Conservation (phyloP, 1,140 invertebrate genomes). For the Cydia fagiglandana region DNA sequence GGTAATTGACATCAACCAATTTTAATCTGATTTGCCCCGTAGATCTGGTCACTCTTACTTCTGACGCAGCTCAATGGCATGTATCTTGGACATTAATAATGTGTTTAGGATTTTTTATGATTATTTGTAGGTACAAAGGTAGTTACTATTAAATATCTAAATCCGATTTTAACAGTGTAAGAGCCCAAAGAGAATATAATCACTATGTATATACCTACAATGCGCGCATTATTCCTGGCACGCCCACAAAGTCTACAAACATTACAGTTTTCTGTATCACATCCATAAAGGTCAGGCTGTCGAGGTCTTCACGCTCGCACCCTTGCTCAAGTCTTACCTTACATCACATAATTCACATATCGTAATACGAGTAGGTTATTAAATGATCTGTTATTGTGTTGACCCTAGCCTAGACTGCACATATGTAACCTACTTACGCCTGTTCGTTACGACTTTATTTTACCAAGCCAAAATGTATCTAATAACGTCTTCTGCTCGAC, state of each 20-base stretch:
- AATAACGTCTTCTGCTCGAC: background rate
- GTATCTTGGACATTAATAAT: too few relatives aligned
- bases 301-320: background rate
- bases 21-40: too few relatives aligned
- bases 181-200: too few relatives aligned
- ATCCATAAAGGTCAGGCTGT: background rate
- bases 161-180: too few relatives aligned
- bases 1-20: too few relatives aligned
- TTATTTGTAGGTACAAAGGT: too few relatives aligned
- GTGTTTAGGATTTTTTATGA: too few relatives aligned
- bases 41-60: too few relatives aligned
- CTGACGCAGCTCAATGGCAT: too few relatives aligned
- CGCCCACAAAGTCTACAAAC: background rate
- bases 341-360: background rate
- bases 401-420: conserved; percentile 9
- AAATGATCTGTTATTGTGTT: background rate
- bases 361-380: background rate
- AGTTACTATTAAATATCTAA: too few relatives aligned
- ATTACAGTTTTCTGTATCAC: background rate
- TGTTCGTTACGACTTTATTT: background rate
- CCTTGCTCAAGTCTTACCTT: background rate
- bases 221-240: background rate
- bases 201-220: too few relatives aligned
- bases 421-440: background rate
- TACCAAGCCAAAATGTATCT: background rate